phyloP scores from a whole-genome alignment of 2,113 vertebrate species.

The Scortum barcoo region DNA sequence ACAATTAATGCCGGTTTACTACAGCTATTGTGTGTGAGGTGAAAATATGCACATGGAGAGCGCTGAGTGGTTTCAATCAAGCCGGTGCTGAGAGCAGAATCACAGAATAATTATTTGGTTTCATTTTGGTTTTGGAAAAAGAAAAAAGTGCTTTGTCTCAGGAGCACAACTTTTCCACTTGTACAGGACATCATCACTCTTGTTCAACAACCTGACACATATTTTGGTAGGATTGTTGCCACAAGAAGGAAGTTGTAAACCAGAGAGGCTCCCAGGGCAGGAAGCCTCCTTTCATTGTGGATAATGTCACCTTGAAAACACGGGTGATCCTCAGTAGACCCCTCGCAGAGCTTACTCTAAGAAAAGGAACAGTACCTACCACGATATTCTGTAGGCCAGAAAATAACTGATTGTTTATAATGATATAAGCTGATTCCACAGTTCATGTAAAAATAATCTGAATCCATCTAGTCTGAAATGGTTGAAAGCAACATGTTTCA shows the following conservation, averaged over 20 bases:
- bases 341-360: slow-evolving; percentile 42
- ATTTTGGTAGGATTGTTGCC: slow-evolving; percentile 82
- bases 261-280: slow-evolving; percentile 79
- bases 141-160: slow-evolving; percentile 24
- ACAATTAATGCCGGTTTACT: slow-evolving; percentile 46
- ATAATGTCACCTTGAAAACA: slow-evolving; percentile 83
- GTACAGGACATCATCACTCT: slow-evolving; percentile 79
- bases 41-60: slow-evolving; percentile 17
- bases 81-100: slow-evolving; percentile 35
- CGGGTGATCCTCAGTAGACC: slow-evolving; percentile 60
- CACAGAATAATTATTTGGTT: slow-evolving; percentile 22
- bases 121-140: slow-evolving; percentile 46
- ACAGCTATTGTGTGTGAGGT: neutral
- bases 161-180: slow-evolving; percentile 50
- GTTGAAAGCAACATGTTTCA: slow-evolving; percentile 59
- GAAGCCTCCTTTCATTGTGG: slow-evolving; percentile 81
- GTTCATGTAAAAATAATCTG: neutral
- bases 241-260: slow-evolving; percentile 89
- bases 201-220: slow-evolving; percentile 82
- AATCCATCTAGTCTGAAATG: neutral
- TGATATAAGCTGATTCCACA: slow-evolving; percentile 19
- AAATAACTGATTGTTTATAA: slow-evolving; percentile 16
- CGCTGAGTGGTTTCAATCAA: slow-evolving; percentile 34
- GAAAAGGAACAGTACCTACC: slow-evolving; percentile 38
- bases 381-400: slow-evolving; percentile 1